A percentile compares a stretch with the other conserved stretches of the same genome.
Conservation (phyloP, 2,113 vertebrate genomes). For the Romanogobio albipinnatus region DNA sequence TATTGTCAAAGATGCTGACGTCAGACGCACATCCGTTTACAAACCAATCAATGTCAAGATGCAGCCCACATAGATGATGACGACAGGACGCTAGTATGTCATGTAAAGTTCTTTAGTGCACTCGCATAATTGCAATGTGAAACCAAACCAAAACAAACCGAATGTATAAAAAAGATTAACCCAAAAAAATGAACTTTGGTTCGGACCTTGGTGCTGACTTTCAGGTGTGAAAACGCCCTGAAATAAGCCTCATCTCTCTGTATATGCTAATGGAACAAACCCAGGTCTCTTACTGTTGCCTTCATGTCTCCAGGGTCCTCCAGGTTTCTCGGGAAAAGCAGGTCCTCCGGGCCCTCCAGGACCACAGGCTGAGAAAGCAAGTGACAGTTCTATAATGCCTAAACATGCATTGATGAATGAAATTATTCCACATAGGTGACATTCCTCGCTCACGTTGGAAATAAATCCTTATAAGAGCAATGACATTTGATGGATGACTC, state of each 20-base stretch:
- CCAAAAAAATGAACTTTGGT: no score
- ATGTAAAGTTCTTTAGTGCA: no score
- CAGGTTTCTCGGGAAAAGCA: conserved; percentile 86
- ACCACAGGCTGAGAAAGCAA: conserved; percentile 86
- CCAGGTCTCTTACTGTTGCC: not conserved
- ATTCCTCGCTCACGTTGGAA: not conserved
- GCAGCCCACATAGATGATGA: no score
- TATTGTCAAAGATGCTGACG: no score
- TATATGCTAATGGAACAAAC: not conserved
- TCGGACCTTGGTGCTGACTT: no score
- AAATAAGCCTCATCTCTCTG: not conserved
- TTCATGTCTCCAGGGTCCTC: conserved; percentile 78
- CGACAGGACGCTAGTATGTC: no score
- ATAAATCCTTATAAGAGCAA: not conserved
- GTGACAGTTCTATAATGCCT: conserved; percentile 10
- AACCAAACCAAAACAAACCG: no score
- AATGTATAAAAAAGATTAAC: no score
- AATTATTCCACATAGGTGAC: conserved; percentile 2
- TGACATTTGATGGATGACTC: not conserved
- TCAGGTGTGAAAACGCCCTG: not conserved
- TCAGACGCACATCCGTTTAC: no score
- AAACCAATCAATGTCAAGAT: no score
- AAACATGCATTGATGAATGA: conserved; percentile 2
- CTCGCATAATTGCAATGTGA: no score
- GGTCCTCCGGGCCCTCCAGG: conserved; percentile 82